Base-by-base conservation (phyloP, 2,797 vertebrate species). In the Phataginus tetradactyla region DNA sequence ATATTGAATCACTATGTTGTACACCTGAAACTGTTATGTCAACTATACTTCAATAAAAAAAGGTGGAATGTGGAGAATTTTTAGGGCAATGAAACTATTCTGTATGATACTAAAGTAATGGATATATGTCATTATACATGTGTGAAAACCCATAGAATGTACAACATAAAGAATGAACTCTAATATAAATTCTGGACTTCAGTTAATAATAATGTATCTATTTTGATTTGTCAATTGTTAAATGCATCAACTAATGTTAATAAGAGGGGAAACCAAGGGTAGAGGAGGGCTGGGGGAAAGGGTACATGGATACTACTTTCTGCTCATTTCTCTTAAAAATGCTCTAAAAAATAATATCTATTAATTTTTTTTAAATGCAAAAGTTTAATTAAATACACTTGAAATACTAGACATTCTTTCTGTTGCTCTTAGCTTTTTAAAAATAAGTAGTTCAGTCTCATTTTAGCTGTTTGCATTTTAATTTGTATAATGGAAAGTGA, bases 401-500 rank as follows among this genome's bases (percentile, higher is more conserved):
- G 49, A 85, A 88, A 85, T 85, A 15, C 27, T 74, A 93, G 49
- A 64, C 49, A 75, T 34, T 69, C 53, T 90, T 95, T 83, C n/a
- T 90, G 29, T 51, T 72, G 25, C 17, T 92, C 63, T 78, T 57
- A 61, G 17, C 11, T 29, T 27, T 77, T 45, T 75, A 4, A 5
- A 7, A 74, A 75, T 39, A 69, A 29, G 27, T n/a, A 81, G 15
- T 12, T 32, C 2, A 64, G 45, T 86, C 8, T 96, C 53, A 80
- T 42, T 96, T 95, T 93, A 87, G 45, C 39, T 94, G 4, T 83
- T 84, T 86, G 13, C 17, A 85, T 81, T 93, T 68, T 63, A 89
- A 81, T 8, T 49, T 95, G 89, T 71, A 63, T 42, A 80, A 66
- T 78, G 42, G 11, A 63, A 93, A 9, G 4, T 86, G 51, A 77